Evolutionary conservation across 92 coral and sea anemone species (phyloP), one percentile per base, ranked within the genome.

Genomic region (Siderastrea siderea): DNA sequence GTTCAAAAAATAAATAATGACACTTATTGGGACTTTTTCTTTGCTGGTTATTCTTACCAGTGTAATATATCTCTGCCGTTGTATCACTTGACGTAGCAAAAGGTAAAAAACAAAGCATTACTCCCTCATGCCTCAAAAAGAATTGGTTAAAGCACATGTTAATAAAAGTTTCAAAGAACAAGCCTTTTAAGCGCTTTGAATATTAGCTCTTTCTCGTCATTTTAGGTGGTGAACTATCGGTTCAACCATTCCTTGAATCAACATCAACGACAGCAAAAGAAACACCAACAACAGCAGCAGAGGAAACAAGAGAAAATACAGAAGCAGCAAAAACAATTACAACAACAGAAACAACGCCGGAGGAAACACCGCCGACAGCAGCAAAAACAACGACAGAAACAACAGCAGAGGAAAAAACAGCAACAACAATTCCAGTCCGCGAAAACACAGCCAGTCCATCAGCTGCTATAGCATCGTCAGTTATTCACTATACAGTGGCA

Each of bases 141-240:
- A 26, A 26, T 26, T 26, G 38, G 38, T 26, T 26, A 26, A 26
- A 26, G 38, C 38, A 26, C 38, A 26, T 26, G 38, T 26, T 26
- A 26, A 26, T 26, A 64, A 2, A 7, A 64, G 69, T n/a, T 7
- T 7, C 26, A 13, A n/a, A 19, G 7, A n/a, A 1, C 5, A n/a
- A 3, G 44, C 45, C 43, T 64, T n/a, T 8, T 7, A 16, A 44
- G 10, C 5, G 8, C n/a, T 62, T 50, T 63, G 8, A 26, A 79
- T 79, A n/a, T 64, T n/a, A 63, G 86, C 77, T 53, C 51, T 58
- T 53, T 69, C 52, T 80, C 84, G 38, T 66, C 65, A 53, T 81
- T 81, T 81, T 81, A 81, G 68, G 77, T 13, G 65, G 3, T 54
- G 77, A 55, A 54, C 45, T 61, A 44, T 53, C 84, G 62, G 19